Percentiles rank a stretch among this genome's conserved stretches.
Evolutionary conservation across 2,888 invertebrate genomes (phyloP).

Genomic region (Beris morrisii): DNA sequence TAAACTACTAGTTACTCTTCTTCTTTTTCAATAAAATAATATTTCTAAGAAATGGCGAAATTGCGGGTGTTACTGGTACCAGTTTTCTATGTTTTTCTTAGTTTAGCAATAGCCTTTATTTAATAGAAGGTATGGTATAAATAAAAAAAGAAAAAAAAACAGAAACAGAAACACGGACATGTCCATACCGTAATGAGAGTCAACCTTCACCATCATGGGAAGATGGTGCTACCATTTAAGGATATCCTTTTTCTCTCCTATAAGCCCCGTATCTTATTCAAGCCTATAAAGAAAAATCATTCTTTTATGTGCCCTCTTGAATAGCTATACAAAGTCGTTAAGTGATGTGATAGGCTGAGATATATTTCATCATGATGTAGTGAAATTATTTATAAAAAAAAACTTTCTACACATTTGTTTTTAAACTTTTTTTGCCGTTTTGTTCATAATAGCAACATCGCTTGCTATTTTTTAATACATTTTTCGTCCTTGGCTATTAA

Average conservation of each 20-base stretch:
- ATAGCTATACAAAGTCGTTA: background rate
- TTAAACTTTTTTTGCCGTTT: background rate
- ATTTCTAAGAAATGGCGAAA: slow-evolving; percentile 55
- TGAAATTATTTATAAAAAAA: slow-evolving; percentile 26
- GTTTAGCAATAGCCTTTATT: slow-evolving; percentile 16
- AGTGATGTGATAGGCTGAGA: slow-evolving; percentile 10
- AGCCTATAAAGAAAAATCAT: background rate
- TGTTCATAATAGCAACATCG: no score
- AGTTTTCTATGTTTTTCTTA: slow-evolving; percentile 26
- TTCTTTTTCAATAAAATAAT: background rate
- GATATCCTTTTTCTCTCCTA: slow-evolving; percentile 15
- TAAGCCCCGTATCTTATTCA: no score
- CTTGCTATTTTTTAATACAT: no score
- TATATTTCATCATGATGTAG: slow-evolving; percentile 16
- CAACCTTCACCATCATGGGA: slow-evolving; percentile 18
- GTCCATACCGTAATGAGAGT: slow-evolving; percentile 4
- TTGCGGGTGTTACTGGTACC: slow-evolving; percentile 50
- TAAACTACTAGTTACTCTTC: background rate
- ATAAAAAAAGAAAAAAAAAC: background rate
- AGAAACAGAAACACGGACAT: background rate
- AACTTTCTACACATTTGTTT: slow-evolving; percentile 19
- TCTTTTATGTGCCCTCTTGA: background rate
- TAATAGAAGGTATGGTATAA: background rate
- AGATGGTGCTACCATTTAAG: slow-evolving; percentile 26
- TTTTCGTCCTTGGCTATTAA: no score